phyloP scores from a whole-genome alignment of 1,140 invertebrate species.

The Bactericera cockerelli region DNA sequence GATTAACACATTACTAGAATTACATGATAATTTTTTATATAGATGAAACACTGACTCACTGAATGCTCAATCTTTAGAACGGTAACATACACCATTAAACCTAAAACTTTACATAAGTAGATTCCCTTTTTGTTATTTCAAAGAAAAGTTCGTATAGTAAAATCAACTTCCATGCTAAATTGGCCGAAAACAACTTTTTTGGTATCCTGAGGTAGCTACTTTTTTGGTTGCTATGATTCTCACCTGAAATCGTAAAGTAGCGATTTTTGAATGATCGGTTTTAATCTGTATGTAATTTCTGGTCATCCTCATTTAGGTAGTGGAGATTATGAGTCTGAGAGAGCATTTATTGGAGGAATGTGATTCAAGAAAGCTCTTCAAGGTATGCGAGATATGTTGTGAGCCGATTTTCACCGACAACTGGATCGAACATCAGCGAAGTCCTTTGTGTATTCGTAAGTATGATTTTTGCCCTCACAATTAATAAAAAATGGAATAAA shows the following conservation, averaged over 20 bases:
- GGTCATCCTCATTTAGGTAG: too few relatives aligned
- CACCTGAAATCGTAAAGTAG: conserved; percentile 13
- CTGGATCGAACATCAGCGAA: conserved; percentile 41
- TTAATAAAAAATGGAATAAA: too few relatives aligned
- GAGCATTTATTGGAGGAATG: conserved; percentile 39
- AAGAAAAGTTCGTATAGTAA: too few relatives aligned
- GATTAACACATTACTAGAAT: too few relatives aligned
- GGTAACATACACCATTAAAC: too few relatives aligned
- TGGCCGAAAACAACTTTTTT: conserved; percentile 26
- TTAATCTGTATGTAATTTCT: not conserved
- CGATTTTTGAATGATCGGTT: not conserved
- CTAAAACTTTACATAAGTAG: too few relatives aligned
- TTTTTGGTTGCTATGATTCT: conserved; percentile 5
- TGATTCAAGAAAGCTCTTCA: conserved; percentile 44
- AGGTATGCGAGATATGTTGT: conserved; percentile 47
- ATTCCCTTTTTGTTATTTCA: too few relatives aligned
- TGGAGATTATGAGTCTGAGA: conserved; percentile 12
- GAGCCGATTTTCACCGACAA: conserved; percentile 44
- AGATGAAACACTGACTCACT: too few relatives aligned
- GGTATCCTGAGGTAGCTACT: conserved; percentile 22
- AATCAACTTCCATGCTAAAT: too few relatives aligned
- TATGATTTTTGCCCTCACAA: conserved; percentile 11
- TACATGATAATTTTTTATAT: too few relatives aligned
- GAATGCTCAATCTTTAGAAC: too few relatives aligned
- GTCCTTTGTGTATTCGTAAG: conserved; percentile 40